These are phyloP conservation scores for Echiichthys vipera DNA, from an alignment of 2,797 vertebrate species.

Conservation along the genomic window DNA sequence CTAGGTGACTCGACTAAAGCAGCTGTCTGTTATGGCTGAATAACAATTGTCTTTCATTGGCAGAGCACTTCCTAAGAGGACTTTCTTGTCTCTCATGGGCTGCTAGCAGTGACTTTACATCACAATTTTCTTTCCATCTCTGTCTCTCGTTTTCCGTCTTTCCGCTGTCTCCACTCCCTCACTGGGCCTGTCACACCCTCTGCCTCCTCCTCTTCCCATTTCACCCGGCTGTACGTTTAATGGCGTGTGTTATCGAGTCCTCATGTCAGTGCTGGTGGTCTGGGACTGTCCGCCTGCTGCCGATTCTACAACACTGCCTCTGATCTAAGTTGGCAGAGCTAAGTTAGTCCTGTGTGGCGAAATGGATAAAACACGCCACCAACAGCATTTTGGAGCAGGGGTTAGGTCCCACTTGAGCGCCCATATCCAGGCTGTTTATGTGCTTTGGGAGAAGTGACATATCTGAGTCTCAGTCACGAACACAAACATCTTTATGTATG, in stretches of 20 bases:
- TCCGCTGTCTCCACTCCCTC: slow-evolving; percentile 19
- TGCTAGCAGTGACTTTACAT: slow-evolving; percentile 26
- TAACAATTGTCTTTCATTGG: slow-evolving; percentile 14
- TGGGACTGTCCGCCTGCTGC: slow-evolving; percentile 39
- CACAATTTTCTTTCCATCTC: background rate
- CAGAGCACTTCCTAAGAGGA: slow-evolving; percentile 11
- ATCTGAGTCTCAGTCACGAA: slow-evolving; percentile 29
- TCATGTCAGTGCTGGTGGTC: slow-evolving; percentile 55
- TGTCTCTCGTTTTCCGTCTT: background rate
- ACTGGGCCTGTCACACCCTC: slow-evolving; percentile 25
- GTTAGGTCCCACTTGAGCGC: slow-evolving; percentile 1
- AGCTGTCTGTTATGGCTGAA: slow-evolving; percentile 15
- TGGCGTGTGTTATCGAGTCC: slow-evolving; percentile 69
- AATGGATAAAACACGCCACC: slow-evolving; percentile 43
- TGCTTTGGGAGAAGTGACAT: slow-evolving; percentile 6
- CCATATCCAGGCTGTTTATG: background rate
- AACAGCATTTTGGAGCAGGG: background rate
- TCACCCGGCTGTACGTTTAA: slow-evolving; percentile 54
- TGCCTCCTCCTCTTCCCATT: slow-evolving; percentile 13
- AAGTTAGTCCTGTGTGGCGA: slow-evolving; percentile 49
- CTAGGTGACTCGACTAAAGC: slow-evolving; percentile 20
- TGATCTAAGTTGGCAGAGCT: slow-evolving; percentile 37
- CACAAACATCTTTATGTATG: slow-evolving; percentile 21
- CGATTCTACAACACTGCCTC: slow-evolving; percentile 47
- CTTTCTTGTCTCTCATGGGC: slow-evolving; percentile 23